Evolutionary conservation across 2,113 vertebrate species (phyloP).

Genomic region (Grammomys dolichurus): DNA sequence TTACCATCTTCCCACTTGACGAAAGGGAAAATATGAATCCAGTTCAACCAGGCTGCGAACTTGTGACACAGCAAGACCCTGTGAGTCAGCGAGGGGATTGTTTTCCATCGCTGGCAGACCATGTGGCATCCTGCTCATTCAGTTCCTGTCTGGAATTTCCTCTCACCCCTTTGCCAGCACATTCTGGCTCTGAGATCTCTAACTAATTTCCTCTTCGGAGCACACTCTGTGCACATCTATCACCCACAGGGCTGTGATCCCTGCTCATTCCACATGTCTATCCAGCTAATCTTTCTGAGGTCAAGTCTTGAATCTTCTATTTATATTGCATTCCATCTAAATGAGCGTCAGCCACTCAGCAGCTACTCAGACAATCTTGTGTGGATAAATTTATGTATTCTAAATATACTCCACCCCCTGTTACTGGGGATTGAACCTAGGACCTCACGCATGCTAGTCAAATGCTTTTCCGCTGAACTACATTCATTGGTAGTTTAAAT

Average conservation of each 20-base stretch:
- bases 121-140: conserved; percentile 23
- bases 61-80: background rate
- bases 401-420: background rate
- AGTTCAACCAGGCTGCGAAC: conserved; percentile 31
- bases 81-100: background rate
- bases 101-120: conserved; percentile 31
- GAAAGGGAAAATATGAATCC: conserved; percentile 47
- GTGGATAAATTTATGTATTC: background rate
- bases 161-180: conserved; percentile 48
- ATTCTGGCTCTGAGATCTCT: conserved; percentile 35
- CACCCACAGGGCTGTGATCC: background rate
- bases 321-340: conserved; percentile 39
- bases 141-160: conserved; percentile 66
- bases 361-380: background rate
- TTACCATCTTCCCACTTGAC: conserved; percentile 23
- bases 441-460: background rate
- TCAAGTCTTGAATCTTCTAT: background rate
- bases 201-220: conserved; percentile 13
- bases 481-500: background rate
- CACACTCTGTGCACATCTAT: background rate
- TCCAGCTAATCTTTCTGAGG: conserved; percentile 35
- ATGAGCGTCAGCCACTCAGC: background rate
- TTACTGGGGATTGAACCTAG: background rate
- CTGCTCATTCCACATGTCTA: background rate
- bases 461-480: background rate